These are phyloP conservation scores for Aurelia coerulea DNA, from an alignment of 30 jellyfish, hydroid and myxozoan species.

Conservation along the genomic window DNA sequence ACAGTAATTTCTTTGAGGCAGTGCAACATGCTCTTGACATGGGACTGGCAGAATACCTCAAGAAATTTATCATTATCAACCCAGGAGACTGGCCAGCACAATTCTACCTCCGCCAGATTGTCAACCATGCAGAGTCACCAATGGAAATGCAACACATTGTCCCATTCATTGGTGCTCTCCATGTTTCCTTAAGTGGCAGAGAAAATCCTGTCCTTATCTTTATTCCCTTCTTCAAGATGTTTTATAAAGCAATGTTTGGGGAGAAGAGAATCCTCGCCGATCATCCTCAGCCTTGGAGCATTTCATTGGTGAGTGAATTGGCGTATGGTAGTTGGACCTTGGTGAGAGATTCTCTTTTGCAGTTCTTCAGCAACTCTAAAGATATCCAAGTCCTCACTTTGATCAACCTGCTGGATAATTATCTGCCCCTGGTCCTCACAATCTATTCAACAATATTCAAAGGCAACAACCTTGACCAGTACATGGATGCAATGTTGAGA, in stretches of 20 bases:
- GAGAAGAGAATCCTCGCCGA: neutral
- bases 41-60: neutral
- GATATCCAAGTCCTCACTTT: neutral
- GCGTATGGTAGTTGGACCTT: conserved; percentile 23
- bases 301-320: neutral
- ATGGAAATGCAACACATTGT: too few relatives aligned
- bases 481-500: neutral
- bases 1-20: neutral
- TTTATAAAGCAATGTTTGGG: neutral
- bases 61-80: neutral
- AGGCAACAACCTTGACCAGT: neutral
- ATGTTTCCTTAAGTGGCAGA: conserved; percentile 30
- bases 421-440: conserved; percentile 23
- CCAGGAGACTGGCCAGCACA: conserved; percentile 64
- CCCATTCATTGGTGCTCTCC: neutral
- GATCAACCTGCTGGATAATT: conserved; percentile 16
- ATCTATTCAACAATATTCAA: neutral
- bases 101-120: neutral
- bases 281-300: conserved; percentile 19
- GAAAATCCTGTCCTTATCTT: conserved; percentile 1
- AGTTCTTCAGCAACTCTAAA: neutral
- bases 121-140: neutral
- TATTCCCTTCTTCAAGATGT: conserved; percentile 2
- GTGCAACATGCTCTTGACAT: neutral
- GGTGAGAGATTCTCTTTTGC: neutral